Evolutionary conservation across 2,797 vertebrate species (phyloP), one percentile per base, ranked within the genome.

Genomic region (Hafferia zeledoni): DNA sequence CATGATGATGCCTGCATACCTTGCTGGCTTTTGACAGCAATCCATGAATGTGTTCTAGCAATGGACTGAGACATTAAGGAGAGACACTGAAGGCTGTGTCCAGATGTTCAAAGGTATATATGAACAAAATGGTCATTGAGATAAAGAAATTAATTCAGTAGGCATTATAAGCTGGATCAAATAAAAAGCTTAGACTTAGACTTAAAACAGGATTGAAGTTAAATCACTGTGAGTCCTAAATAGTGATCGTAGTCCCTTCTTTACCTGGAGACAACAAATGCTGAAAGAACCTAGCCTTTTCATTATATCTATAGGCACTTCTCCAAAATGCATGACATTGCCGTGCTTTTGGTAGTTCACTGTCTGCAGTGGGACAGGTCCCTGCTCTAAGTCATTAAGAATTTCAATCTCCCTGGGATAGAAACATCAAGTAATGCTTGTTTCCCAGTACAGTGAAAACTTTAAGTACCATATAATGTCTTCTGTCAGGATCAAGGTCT

Each of bases 171-270:
- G 27, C 37, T 81, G 71, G 53, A 80, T 61, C 71, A n/a, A 86
- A 90, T 88, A 94, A 90, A 95, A 83, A 86, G 11, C 35, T 94
- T 83, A 93, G 49, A 27, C 52, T 92, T 89, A 84, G 22, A 79
- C n/a, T 93, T 91, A 82, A 74, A 87, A 52, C 28, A 80, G 49
- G 44, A 70, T 67, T 74, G 87, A 75, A 41, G 44, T 37, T 52
- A 37, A 84, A 83, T 77, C 47, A 80, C 13, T 57, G 3, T 80
- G 91, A 92, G 63, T 91, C 87, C 53, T 68, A 93, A 89, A 69
- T 85, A 84, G 85, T 74, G 49, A 91, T 24, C 2, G 0, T 23
- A 87, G 93, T 50, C 43, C 11, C 33, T 82, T 69, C 31, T 89
- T 91, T 87, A 60, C 27, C n/a, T 55, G 50, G 22, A 94, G 43